Conservation (phyloP, 2,888 invertebrate genomes). For the Homarus gammarus region DNA sequence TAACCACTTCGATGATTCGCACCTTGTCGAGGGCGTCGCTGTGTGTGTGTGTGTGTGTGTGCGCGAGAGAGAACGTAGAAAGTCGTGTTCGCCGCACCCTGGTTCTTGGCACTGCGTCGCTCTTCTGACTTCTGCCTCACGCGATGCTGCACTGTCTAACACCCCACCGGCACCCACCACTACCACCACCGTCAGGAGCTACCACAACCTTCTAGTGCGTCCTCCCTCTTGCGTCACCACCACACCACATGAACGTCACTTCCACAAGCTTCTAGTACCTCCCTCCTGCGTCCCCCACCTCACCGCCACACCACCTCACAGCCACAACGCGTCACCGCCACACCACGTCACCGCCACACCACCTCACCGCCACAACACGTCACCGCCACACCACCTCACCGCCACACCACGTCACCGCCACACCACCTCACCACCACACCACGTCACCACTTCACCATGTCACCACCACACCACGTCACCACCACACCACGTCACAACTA, state of each 20-base stretch:
- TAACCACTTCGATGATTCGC: not conserved
- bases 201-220: not conserved
- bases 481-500: not conserved
- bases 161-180: not conserved
- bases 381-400: not conserved
- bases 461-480: not conserved
- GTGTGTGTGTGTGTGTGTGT: not conserved
- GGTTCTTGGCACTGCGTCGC: not conserved
- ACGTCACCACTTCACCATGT: no score
- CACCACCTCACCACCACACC: not conserved
- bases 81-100: not conserved
- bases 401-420: not conserved
- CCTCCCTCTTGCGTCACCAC: not conserved
- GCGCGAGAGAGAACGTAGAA: not conserved
- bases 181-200: not conserved
- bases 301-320: not conserved
- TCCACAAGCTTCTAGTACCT: not conserved
- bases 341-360: not conserved
- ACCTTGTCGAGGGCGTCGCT: not conserved
- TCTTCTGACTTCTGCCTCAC: no score
- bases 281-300: not conserved
- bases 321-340: not conserved
- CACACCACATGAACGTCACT: not conserved
- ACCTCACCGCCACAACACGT: not conserved
- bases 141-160: no score